Conservation (phyloP, 2,113 vertebrate species). For the Condylura cristata region DNA sequence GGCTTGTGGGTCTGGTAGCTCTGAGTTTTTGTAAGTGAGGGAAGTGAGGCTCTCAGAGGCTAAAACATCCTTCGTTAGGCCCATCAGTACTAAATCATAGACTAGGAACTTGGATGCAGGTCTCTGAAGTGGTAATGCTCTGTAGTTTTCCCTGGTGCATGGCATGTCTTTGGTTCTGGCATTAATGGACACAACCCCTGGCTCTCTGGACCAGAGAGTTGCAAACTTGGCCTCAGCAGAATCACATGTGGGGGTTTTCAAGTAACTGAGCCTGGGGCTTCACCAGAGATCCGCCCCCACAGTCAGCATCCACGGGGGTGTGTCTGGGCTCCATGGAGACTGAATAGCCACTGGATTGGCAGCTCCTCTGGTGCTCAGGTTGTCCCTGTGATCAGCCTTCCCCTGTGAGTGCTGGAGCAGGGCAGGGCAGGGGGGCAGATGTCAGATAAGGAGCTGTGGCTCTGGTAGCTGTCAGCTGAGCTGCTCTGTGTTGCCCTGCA, state of each 20-base stretch:
- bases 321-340: not conserved
- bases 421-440: not conserved
- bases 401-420: not conserved
- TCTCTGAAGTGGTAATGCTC: not conserved
- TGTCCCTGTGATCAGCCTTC: not conserved
- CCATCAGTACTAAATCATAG: fast-evolving
- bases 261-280: not conserved
- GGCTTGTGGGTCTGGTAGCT: not conserved
- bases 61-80: not conserved
- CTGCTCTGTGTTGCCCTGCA: not conserved
- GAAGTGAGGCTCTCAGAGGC: not conserved
- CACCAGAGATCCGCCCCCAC: not conserved
- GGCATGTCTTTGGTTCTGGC: not conserved
- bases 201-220: not conserved
- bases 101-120: not conserved
- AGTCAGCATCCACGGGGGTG: too few species aligned
- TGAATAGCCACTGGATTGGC: not conserved
- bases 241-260: not conserved
- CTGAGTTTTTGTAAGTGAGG: not conserved
- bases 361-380: not conserved
- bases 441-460: not conserved
- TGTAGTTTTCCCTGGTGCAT: not conserved
- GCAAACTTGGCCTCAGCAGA: not conserved
- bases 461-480: fast-evolving
- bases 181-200: not conserved